A percentile compares a stretch with the other conserved stretches of the same genome.
Conservation (phyloP, 1,140 invertebrate species). For the Ceratina japonica region DNA sequence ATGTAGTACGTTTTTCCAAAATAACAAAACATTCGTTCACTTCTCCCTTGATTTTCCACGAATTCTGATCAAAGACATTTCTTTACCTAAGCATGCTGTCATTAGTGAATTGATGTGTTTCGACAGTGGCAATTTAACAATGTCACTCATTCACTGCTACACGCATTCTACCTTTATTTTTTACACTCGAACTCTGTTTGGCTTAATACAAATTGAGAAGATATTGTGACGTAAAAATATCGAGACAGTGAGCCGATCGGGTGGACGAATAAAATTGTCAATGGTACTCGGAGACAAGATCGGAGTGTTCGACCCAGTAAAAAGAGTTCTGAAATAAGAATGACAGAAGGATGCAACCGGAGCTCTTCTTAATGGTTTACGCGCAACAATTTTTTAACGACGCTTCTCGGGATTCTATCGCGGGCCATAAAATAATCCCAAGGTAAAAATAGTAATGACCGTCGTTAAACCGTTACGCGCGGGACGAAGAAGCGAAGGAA, state of each 20-base stretch:
- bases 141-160: no score
- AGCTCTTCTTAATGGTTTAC: background rate
- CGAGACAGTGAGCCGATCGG: background rate
- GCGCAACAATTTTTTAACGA: background rate
- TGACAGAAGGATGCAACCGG: background rate
- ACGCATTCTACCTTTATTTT: no score
- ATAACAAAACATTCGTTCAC: background rate
- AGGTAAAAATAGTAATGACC: constrained; percentile 14
- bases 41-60: background rate
- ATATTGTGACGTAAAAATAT: no score
- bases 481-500: background rate
- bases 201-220: no score
- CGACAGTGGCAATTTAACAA: no score
- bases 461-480: constrained; percentile 13
- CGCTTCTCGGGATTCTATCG: background rate
- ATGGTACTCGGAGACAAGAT: no score
- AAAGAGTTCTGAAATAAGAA: no score
- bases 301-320: background rate
- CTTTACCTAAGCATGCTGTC: no score
- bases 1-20: background rate
- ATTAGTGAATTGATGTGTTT: no score
- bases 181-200: no score
- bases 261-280: background rate
- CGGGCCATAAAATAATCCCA: background rate
- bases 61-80: no score